A percentile compares a stretch with the other conserved stretches of the same genome.
Conservation (phyloP, 2,797 vertebrate species). For the Numenius phaeopus region DNA sequence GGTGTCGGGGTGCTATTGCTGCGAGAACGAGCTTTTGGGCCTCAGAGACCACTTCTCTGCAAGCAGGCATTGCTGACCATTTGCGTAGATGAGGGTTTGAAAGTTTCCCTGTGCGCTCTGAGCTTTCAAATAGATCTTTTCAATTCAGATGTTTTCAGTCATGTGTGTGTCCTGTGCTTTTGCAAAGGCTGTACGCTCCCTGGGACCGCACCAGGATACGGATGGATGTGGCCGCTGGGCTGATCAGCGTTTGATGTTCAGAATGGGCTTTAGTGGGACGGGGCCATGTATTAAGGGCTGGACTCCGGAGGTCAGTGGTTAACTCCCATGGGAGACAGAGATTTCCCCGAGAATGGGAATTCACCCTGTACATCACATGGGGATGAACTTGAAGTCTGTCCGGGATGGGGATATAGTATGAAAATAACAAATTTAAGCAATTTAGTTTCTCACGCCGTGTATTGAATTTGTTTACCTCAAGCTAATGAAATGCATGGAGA, state of each 20-base stretch:
- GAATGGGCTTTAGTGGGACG: background rate
- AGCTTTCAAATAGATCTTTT: background rate
- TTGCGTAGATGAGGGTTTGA: background rate
- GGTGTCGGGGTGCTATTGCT: rapidly evolving
- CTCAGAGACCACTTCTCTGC: background rate
- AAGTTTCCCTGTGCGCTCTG: background rate
- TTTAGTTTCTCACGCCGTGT: background rate
- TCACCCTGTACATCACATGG: background rate
- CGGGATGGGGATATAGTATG: background rate
- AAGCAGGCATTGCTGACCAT: rapidly evolving
- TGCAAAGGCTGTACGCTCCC: background rate
- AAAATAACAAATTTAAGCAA: background rate
- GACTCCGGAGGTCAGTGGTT: rapidly evolving
- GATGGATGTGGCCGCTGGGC: rapidly evolving
- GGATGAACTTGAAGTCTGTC: background rate
- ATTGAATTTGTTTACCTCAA: background rate
- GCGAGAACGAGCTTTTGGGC: rapidly evolving
- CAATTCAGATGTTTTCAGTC: rapidly evolving
- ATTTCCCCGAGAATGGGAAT: background rate
- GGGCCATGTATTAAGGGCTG: rapidly evolving
- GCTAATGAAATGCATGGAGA: background rate
- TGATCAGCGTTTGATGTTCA: too few species aligned
- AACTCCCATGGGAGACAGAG: background rate
- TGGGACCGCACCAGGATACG: rapidly evolving
- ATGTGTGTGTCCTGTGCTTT: rapidly evolving